Evolutionary conservation across 2,797 vertebrate genomes (phyloP), one percentile per base, ranked within the genome.

Genomic region (Lophius americanus): DNA sequence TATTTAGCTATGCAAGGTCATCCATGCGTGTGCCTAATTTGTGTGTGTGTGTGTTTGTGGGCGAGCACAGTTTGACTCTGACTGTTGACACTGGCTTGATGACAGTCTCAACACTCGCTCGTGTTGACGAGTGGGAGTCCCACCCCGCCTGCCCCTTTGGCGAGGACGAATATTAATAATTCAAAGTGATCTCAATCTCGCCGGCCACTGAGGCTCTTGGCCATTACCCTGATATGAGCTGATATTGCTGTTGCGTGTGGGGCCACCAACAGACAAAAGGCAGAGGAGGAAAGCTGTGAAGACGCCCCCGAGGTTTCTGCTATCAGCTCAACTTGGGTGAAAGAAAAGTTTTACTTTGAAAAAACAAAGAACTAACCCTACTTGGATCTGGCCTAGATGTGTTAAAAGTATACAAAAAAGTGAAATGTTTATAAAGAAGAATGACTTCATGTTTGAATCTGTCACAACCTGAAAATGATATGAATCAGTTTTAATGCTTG

Each of bases 141-240:
- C 60, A 36, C 66, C 75, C 79, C 42, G 58, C 76, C 70, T 65
- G 77, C 57, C 75, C 75, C 79, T 84, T 81, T 72, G 82, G 68
- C 57, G 62, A 71, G 79, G 80, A 84, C 59, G 72, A 85, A 85
- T 85, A 88, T 92, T 89, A 91, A 93, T 92, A 91, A 92, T 93
- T 93, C 82, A 92, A 65, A 81, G 76, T 69, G 85, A 88, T 91
- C 83, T 83, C 75, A 74, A 84, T 90, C 86, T 85, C 41, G 37
- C 53, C 70, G 44, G 81, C 76, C 83, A 88, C 44, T 10, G 73
- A 82, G 76, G 79, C 82, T 75, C 78, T 74, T 81, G 57, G 64
- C 79, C 79, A 81, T 91, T 88, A 86, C 80, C 78, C 65, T 13
- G 35, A 78, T 85, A 90, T 82, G 87, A 84, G 79, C 73, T 64